These are phyloP conservation scores for Branchipolynoe longqiensis DNA, from an alignment of 2,888 invertebrate genomes.

Conservation along the genomic window DNA sequence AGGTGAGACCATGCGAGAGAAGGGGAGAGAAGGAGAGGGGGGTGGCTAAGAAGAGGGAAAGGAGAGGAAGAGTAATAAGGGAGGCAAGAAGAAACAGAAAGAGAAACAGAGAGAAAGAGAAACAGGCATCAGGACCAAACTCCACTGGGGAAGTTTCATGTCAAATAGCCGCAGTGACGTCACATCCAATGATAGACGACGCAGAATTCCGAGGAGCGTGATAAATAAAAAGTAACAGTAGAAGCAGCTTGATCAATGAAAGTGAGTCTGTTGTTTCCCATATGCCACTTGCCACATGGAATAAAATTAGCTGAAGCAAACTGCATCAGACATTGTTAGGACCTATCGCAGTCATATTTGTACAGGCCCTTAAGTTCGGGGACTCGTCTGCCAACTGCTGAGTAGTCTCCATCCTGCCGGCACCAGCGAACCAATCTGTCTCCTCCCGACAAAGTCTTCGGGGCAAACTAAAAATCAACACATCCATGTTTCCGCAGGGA, in stretches of 20 bases:
- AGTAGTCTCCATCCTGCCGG: neutral
- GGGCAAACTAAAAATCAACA: conserved; percentile 1
- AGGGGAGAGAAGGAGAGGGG: too few species aligned
- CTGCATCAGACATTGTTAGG: conserved; percentile 39
- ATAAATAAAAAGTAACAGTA: too few species aligned
- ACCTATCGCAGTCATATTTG: neutral
- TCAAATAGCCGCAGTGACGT: conserved; percentile 31
- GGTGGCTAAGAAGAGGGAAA: too few species aligned
- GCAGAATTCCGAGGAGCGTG: too few species aligned
- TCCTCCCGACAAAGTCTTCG: neutral
- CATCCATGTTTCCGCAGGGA: neutral
- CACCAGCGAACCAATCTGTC: neutral
- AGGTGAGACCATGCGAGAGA: too few species aligned
- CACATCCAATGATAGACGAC: conserved; percentile 39
- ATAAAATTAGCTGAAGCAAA: conserved; percentile 34
- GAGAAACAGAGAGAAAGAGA: too few species aligned
- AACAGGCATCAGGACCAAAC: too few species aligned
- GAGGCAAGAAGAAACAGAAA: too few species aligned
- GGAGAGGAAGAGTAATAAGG: too few species aligned
- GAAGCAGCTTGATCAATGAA: too few species aligned
- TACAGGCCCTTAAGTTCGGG: neutral
- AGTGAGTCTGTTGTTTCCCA: neutral
- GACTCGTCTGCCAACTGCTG: neutral
- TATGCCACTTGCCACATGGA: conserved; percentile 16
- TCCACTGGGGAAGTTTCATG: conserved; percentile 7